A percentile compares a stretch with the other conserved stretches of the same genome.
Evolutionary conservation across 1,140 invertebrate species (phyloP).

Genomic region (Belonocnema kinseyi): DNA sequence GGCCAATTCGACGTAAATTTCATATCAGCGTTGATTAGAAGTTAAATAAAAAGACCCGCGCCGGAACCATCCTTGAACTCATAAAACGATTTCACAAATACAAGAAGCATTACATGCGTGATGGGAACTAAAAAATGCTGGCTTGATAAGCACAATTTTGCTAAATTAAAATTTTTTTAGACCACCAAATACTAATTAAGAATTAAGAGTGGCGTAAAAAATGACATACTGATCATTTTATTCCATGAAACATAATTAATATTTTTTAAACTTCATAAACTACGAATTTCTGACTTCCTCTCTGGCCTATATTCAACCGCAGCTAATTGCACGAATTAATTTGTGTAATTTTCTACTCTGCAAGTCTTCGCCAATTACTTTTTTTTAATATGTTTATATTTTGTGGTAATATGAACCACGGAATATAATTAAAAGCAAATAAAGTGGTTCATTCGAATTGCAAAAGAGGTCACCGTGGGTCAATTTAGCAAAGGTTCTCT

Average conservation of each 20-base stretch:
- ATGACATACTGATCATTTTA: background rate
- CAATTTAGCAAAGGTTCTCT: conserved; percentile 16
- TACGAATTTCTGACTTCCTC: background rate
- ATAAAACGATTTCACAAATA: conserved; percentile 21
- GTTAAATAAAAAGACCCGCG: background rate
- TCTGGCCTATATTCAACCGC: background rate
- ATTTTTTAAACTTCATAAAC: background rate
- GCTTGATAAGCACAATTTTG: conserved; percentile 5
- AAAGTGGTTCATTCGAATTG: background rate
- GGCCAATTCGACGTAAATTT: background rate
- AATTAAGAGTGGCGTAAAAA: background rate
- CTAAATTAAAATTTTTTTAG: background rate
- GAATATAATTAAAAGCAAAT: background rate
- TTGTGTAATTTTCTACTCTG: background rate
- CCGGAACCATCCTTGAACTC: background rate
- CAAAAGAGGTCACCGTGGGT: conserved; percentile 12
- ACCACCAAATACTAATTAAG: background rate
- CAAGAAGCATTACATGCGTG: conserved; percentile 8
- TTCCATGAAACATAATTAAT: background rate
- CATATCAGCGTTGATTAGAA: conserved; percentile 1
- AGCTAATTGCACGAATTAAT: background rate
- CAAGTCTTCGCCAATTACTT: background rate
- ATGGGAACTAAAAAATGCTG: conserved; percentile 3
- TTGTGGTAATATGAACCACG: background rate
- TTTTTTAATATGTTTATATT: background rate